A percentile compares a stretch with the other conserved stretches of the same genome.
phyloP scores from a whole-genome alignment of 2,797 vertebrate species.

The Eulemur mongoz region DNA sequence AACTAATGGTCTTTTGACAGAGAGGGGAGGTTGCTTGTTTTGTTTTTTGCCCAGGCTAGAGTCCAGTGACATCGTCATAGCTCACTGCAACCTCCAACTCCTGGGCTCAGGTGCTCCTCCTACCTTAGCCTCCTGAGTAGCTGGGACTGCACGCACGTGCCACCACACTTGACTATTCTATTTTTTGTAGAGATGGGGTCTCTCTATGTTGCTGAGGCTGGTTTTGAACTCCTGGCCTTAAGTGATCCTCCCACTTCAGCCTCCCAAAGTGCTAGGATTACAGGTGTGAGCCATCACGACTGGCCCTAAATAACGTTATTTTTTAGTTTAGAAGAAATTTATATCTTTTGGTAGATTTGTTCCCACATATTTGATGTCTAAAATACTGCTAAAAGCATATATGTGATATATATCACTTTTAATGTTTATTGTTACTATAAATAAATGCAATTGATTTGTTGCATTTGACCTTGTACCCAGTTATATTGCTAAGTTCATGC shows the following conservation, averaged over 20 bases:
- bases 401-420: neutral
- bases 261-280: neutral
- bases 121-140: neutral
- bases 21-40: neutral
- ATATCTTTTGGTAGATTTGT: neutral
- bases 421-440: neutral
- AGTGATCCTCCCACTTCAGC: neutral
- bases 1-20: too few relatives aligned
- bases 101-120: neutral
- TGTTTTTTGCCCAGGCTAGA: neutral
- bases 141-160: neutral
- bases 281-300: neutral
- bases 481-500: neutral
- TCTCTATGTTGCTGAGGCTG: neutral
- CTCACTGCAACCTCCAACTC: neutral
- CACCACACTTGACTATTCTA: neutral
- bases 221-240: neutral
- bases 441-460: neutral
- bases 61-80: neutral
- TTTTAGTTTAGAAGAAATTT: neutral
- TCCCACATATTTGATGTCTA: neutral
- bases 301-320: neutral
- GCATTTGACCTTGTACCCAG: neutral
- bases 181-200: neutral
- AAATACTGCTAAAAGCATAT: neutral